Evolutionary conservation across 1,140 invertebrate species (phyloP), one percentile per base, ranked within the genome.

Genomic region (Carcinoscorpius rotundicauda): DNA sequence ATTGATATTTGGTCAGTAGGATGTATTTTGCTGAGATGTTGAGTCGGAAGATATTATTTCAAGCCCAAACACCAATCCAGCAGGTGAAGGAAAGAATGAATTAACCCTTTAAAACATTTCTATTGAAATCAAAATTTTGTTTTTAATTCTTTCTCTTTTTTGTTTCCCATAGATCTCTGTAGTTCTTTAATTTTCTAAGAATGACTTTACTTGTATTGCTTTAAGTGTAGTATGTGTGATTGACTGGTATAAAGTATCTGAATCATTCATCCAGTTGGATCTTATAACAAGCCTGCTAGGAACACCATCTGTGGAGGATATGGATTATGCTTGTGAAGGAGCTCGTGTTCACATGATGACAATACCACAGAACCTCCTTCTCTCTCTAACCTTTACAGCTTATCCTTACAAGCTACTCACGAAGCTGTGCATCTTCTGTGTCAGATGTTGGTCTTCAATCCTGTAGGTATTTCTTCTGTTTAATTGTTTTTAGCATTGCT

Each of bases 1-100:
- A 92, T 99, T 52, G 97, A 99, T 76, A 91, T 98, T 9, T 99
- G 96, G 97, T 94, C 92, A 52, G 94, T 98, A 51, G 97, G 97
- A 29, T 99, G 97, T 76, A 99, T 98, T 73, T 99, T 76, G 96
- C 94, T 6, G 97, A 98, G 77, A 83, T 99, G 49, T 82, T 99
- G 3, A 89, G 93, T 60, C 79, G 97, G 64, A 82, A 94, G 68
- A 99, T 99, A 71, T 82, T 99, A 52, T 99, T 99, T 81, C 95
- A 98, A 80, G 93, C 93, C 29, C 89, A 92, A 75, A 93, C 86
- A 77, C 92, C 93, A 4, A 88, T 97, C 66, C 90, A 94, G 77
- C 93, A 97, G 84, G 88, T 91, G 76, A 57, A 6, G 29, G 29
- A 29, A 29, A 29, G 29, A 49, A 11, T 49, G 3, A 3, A 2